Percentiles rank a stretch among this genome's conserved stretches.
These are phyloP conservation scores for Numida meleagris DNA, from an alignment of 2,113 vertebrate genomes.

Conservation along the genomic window DNA sequence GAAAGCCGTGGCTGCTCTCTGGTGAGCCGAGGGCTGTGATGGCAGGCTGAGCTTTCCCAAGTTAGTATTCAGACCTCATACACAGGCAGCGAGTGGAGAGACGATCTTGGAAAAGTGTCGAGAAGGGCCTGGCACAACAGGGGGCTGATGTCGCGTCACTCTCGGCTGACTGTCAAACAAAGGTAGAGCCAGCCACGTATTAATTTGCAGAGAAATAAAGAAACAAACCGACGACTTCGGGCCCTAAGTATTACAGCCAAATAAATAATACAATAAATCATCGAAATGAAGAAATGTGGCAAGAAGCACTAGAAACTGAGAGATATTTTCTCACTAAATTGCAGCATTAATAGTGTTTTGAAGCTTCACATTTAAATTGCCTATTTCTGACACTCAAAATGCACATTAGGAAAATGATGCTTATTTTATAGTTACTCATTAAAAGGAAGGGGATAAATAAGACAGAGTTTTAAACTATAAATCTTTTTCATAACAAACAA, in stretches of 20 bases:
- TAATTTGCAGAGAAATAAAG: slow-evolving; percentile 65
- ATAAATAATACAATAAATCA: slow-evolving; percentile 75
- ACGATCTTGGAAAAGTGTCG: slow-evolving; percentile 34
- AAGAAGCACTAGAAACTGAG: slow-evolving; percentile 71
- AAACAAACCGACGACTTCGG: slow-evolving; percentile 66
- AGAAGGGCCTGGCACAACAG: slow-evolving; percentile 15
- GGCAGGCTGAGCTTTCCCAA: slow-evolving; percentile 43
- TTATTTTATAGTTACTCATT: slow-evolving; percentile 79
- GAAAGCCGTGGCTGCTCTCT: slow-evolving; percentile 50
- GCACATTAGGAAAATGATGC: slow-evolving; percentile 78
- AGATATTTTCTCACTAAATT: slow-evolving; percentile 76
- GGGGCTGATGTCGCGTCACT: slow-evolving; percentile 35
- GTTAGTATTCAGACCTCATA: slow-evolving; percentile 66
- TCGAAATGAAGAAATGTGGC: slow-evolving; percentile 74
- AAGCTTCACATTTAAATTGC: slow-evolving; percentile 75
- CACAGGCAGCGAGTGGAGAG: slow-evolving; percentile 14
- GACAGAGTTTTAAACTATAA: slow-evolving; percentile 66
- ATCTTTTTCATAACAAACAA: slow-evolving; percentile 70
- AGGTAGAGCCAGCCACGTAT: slow-evolving; percentile 56
- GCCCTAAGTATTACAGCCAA: slow-evolving; percentile 63
- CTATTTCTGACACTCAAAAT: slow-evolving; percentile 74
- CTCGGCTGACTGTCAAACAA: slow-evolving; percentile 73
- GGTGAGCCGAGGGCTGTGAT: slow-evolving; percentile 9
- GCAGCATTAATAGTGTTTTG: slow-evolving; percentile 74
- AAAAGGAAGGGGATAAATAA: slow-evolving; percentile 73